These are phyloP conservation scores for Nomada flava DNA, from an alignment of 2,888 invertebrate genomes.

Conservation along the genomic window DNA sequence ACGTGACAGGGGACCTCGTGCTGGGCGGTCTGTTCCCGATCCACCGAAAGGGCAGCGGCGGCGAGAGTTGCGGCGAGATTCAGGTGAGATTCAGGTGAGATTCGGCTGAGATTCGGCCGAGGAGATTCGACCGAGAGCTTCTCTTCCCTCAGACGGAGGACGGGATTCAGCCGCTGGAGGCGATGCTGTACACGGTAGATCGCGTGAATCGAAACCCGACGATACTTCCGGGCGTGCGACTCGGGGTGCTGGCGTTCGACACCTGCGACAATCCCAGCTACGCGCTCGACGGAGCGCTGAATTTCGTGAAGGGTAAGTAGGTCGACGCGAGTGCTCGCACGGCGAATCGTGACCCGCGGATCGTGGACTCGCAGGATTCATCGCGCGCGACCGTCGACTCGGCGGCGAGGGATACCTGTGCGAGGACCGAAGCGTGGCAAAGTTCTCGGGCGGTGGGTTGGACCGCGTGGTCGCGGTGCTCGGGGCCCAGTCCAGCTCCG, in stretches of 20 bases:
- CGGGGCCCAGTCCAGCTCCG: conserved; percentile 85
- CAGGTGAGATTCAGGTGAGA: conserved; percentile 71
- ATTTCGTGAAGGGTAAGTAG: conserved; percentile 85
- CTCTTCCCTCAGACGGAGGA: conserved; percentile 82
- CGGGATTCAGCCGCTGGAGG: conserved; percentile 86
- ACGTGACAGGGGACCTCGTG: conserved; percentile 83
- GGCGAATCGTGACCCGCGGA: neutral
- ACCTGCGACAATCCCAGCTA: conserved; percentile 85
- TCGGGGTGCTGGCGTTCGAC: conserved; percentile 85
- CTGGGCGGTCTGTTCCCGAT: conserved; percentile 86
- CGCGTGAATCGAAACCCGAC: conserved; percentile 84
- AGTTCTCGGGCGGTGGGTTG: conserved; percentile 82
- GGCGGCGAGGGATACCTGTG: conserved; percentile 84
- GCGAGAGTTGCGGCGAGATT: conserved; percentile 78
- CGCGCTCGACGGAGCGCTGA: conserved; percentile 85
- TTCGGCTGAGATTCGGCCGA: too few species aligned
- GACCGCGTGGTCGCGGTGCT: conserved; percentile 85
- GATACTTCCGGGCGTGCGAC: conserved; percentile 84
- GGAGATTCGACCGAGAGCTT: neutral
- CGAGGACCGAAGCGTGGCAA: conserved; percentile 83
- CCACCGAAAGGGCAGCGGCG: conserved; percentile 81
- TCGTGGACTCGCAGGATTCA: conserved; percentile 82
- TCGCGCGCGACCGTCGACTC: conserved; percentile 83
- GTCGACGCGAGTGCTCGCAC: too few species aligned
- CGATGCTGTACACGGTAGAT: conserved; percentile 85